Percentiles rank a stretch among this genome's conserved stretches.
phyloP scores from a whole-genome alignment of 2,888 invertebrate genomes.

The Calameuta idolon region DNA sequence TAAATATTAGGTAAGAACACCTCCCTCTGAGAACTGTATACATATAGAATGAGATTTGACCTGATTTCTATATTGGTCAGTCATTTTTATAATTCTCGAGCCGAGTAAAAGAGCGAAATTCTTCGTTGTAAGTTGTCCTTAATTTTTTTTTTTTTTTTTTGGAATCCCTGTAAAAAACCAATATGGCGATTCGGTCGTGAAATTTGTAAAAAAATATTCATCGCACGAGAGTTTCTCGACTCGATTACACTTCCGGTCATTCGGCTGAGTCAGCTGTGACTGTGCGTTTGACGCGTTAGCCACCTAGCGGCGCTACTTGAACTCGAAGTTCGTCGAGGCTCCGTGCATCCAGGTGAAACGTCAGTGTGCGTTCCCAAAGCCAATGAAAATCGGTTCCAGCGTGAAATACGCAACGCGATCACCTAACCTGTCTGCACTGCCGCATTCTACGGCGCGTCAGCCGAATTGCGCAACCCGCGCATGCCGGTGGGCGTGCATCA shows the following conservation, averaged over 20 bases:
- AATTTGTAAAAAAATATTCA: background rate
- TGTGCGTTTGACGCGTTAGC: background rate
- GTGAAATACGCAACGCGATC: background rate
- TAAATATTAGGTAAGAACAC: conserved; percentile 40
- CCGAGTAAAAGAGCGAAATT: background rate
- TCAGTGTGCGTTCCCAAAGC: background rate
- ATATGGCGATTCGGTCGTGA: background rate
- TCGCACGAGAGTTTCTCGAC: background rate
- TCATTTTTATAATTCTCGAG: background rate
- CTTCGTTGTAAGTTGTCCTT: background rate
- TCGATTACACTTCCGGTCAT: background rate
- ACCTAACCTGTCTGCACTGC: background rate
- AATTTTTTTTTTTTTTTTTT: background rate
- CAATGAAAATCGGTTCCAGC: background rate
- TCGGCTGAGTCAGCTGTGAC: background rate
- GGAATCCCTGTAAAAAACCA: background rate
- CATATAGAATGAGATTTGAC: conserved; percentile 26
- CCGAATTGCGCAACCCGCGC: background rate
- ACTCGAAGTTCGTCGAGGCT: too few relatives aligned
- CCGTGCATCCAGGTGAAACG: background rate
- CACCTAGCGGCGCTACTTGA: background rate
- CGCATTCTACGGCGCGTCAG: conserved; percentile 1
- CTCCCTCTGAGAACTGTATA: conserved; percentile 15
- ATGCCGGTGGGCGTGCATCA: background rate
- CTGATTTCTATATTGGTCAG: conserved; percentile 23